phyloP scores from a whole-genome alignment of 2,888 invertebrate genomes.

The Tinea semifulvella region DNA sequence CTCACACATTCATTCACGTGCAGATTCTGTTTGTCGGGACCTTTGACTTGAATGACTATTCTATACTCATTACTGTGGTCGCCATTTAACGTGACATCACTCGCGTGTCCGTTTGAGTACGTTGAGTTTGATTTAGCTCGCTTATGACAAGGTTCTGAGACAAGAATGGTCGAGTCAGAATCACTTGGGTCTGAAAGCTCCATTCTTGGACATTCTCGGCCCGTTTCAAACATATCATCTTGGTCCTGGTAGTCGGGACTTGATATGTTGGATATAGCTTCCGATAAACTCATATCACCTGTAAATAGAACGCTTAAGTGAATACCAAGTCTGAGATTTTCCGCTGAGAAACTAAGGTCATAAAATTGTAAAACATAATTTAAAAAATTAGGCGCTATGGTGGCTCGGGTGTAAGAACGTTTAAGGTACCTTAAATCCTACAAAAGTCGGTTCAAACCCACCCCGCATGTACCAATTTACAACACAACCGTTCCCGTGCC shows the following conservation, averaged over 20 bases:
- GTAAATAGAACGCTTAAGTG: constrained; percentile 24
- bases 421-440: no score
- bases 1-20: constrained; percentile 45
- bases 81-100: constrained; percentile 67
- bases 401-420: no score
- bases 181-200: constrained; percentile 89
- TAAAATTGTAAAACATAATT: no score
- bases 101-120: constrained; percentile 59
- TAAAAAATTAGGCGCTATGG: no score
- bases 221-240: constrained; percentile 81
- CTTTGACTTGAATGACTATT: constrained; percentile 81
- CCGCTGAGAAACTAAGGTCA: no score
- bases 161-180: constrained; percentile 87
- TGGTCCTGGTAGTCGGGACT: constrained; percentile 91
- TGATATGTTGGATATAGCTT: constrained; percentile 89
- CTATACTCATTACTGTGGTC: constrained; percentile 66
- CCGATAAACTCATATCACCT: constrained; percentile 84
- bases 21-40: constrained; percentile 45
- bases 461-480: no score
- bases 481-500: no score
- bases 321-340: no score
- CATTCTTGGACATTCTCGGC: constrained; percentile 82
- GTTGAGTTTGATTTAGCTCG: constrained; percentile 54
- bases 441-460: no score
- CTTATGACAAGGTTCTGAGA: constrained; percentile 78